Evolutionary conservation across 1,140 invertebrate species (phyloP), one percentile per base, ranked within the genome.

Genomic region (Leucophenga varia): DNA sequence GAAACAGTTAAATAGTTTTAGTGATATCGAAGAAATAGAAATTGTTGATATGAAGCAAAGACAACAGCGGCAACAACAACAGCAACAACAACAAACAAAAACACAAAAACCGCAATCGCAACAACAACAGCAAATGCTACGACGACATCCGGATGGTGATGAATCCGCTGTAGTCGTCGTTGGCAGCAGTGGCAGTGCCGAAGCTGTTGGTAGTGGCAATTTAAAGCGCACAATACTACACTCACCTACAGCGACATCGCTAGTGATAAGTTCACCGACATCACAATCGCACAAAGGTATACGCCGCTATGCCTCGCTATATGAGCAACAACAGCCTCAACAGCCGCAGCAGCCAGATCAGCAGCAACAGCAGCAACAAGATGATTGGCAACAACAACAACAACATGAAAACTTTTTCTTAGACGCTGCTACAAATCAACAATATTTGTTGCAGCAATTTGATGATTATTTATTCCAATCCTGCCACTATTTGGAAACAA

Each of bases 1-100:
- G 72, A 74, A 74, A 72, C 71, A 74, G 72, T 74, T 74, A 67
- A 74, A 74, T 74, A 74, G 71, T 72, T 74, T 74, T 74, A 74
- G 68, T 72, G 72, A 74, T 72, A 74, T 74, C 55, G 72, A 74
- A 74, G 72, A 74, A 74, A 74, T 74, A 74, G 71, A 71, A 74
- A 74, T 74, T 74, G 71, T 74, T 74, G 71, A 74, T 74, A 71
- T 74, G 64, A 71, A 73, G 65, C 70, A 71, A 71, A 73, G 65
- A 49, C 43, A 57, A 49, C 64, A 71, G 55, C 67, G 34, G 40
- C 61, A 52, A 34, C 40, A 32, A 20, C 38, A 50, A 20, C 31
- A 32, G 12, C 47, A 45, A 41, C 36, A 54, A 14, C 47, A 43
- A 25, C 30, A 48, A n/a, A n/a, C n/a, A n/a, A n/a, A 22, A 44